Percentiles rank a stretch among this genome's conserved stretches.
These are phyloP conservation scores for Coluber constrictor DNA, from an alignment of 2,797 vertebrate species.

Conservation along the genomic window DNA sequence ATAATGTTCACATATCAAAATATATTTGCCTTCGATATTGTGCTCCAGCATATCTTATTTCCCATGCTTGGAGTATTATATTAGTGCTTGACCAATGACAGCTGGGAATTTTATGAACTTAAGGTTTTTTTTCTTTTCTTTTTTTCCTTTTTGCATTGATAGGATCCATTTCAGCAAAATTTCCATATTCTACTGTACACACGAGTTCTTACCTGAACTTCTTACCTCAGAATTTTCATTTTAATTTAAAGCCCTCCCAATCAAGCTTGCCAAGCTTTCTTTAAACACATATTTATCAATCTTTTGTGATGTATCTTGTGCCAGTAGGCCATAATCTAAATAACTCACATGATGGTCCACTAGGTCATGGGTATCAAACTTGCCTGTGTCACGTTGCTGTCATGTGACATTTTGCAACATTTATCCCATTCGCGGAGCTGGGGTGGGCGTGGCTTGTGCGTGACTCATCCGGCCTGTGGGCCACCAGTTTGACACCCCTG, in stretches of 20 bases:
- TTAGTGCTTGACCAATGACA: not conserved
- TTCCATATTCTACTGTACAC: not conserved
- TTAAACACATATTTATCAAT: not conserved
- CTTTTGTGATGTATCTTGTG: not conserved
- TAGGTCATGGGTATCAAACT: too few relatives aligned
- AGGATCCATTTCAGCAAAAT: not conserved
- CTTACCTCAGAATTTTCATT: not conserved
- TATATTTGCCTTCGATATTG: not conserved
- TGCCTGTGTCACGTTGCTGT: too few relatives aligned
- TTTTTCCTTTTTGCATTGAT: not conserved
- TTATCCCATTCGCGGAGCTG: too few relatives aligned
- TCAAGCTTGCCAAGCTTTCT: not conserved
- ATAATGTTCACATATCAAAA: not conserved
- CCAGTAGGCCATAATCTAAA: not conserved
- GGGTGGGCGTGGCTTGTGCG: too few relatives aligned
- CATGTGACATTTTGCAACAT: too few relatives aligned
- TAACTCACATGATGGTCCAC: not conserved
- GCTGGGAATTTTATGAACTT: not conserved
- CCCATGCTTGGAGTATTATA: not conserved
- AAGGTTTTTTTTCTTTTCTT: not conserved
- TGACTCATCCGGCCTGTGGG: rapidly evolving
- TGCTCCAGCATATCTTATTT: not conserved
- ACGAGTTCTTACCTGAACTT: not conserved
- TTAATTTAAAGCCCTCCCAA: not conserved
- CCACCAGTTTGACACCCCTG: too few relatives aligned